Conservation (phyloP, 2,797 vertebrate species). For the Limnodromus scolopaceus region DNA sequence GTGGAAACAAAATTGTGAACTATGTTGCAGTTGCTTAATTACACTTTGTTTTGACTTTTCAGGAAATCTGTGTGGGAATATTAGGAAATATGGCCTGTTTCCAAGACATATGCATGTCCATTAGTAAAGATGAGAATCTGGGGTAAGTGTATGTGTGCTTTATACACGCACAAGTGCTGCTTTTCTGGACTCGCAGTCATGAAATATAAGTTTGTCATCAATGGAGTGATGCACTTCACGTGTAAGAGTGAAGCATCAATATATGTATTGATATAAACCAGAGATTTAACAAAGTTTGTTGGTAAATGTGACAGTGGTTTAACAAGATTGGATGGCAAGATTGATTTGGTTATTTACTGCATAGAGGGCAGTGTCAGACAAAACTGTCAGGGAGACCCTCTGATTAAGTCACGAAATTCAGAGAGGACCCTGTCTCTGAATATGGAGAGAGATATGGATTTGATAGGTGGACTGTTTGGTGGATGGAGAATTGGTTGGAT, state of each 20-base stretch:
- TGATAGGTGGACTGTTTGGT: not conserved
- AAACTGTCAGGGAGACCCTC: not conserved
- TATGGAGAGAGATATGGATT: not conserved
- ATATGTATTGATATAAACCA: not conserved
- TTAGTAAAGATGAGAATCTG: conserved; percentile 89
- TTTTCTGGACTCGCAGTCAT: not conserved
- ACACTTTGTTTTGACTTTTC: conserved; percentile 53
- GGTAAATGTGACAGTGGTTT: not conserved
- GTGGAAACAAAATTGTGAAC: not conserved
- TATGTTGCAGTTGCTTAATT: not conserved
- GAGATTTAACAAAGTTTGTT: not conserved
- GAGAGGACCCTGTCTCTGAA: not conserved
- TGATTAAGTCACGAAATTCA: not conserved
- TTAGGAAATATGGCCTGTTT: conserved; percentile 98
- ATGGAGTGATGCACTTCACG: not conserved
- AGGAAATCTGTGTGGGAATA: conserved; percentile 98
- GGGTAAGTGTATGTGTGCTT: conserved; percentile 79
- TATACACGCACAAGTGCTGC: not conserved
- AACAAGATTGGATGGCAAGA: not conserved
- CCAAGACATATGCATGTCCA: conserved; percentile 87
- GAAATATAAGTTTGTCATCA: not conserved
- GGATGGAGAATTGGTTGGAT: not conserved
- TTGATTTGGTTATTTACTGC: not conserved
- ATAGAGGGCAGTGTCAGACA: not conserved
- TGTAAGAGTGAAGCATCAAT: not conserved